Conservation (phyloP, 2,888 invertebrate genomes). For the Apomyelois bistriatella region DNA sequence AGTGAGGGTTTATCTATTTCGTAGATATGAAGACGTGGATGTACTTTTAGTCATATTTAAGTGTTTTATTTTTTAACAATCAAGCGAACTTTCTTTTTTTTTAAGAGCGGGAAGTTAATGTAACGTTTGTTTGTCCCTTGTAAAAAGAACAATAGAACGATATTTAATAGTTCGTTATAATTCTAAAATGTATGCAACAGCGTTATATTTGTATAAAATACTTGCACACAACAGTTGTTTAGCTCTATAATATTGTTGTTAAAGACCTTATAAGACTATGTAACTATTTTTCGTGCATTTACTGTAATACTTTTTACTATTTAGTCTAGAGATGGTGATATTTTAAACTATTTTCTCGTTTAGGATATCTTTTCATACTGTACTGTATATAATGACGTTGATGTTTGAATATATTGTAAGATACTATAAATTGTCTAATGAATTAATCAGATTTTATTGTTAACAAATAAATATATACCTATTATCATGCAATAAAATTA, state of each 20-base stretch:
- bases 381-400: conserved; percentile 56
- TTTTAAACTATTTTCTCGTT: conserved; percentile 67
- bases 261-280: conserved; percentile 63
- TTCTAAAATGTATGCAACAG: not conserved
- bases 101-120: too few species aligned
- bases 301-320: conserved; percentile 76
- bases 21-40: too few species aligned
- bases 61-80: too few species aligned
- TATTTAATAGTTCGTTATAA: not conserved
- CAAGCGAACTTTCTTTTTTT: too few species aligned
- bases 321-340: conserved; percentile 72
- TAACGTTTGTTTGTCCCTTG: too few species aligned
- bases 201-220: conserved; percentile 24
- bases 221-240: conserved; percentile 55
- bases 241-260: conserved; percentile 59
- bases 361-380: conserved; percentile 57
- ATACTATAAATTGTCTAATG: conserved; percentile 34
- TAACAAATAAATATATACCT: conserved; percentile 29
- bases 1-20: too few species aligned
- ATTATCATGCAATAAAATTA: conserved; percentile 36
- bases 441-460: conserved; percentile 26
- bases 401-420: conserved; percentile 61
- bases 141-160: not conserved
- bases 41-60: too few species aligned
- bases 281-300: conserved; percentile 79